Base-by-base conservation (phyloP, 2,888 invertebrate genomes). In the Suillia variegata region DNA sequence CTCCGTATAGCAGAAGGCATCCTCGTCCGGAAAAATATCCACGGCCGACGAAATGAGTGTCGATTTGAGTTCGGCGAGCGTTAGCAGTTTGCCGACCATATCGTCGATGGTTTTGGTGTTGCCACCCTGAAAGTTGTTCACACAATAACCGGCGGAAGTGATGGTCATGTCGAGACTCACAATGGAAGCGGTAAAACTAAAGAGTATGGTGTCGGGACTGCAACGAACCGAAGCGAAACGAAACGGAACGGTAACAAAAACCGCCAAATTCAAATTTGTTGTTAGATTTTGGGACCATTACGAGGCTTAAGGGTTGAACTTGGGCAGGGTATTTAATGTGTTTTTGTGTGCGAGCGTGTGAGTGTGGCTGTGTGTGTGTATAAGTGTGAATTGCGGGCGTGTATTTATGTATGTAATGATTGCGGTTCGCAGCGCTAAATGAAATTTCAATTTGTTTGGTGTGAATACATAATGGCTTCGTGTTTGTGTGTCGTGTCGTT, bases 11-110 rank as follows among this genome's bases (percentile, higher is more conserved):
- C 87, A 87, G 74, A 88, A 88, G 0, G 87, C 89, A 77, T 94
- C 94, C 67, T 87, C 86, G 54, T 89, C 89, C 0, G 94, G 94
- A 75, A 94, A 94, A 61, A 94, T 85, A 72, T 94, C 93, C 57
- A 93, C 88, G 0, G 93, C 92, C 0, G 89, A 88, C 2, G 85
- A 85, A 5, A 87, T 85, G 4, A 82, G 69, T 6, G 70, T 75
- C 26, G 75, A 68, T 64, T 77, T 80, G 2, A 82, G 67, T 42
- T 77, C 77, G n/a, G 69, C 56, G 33, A 82, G 62, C 0, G 74
- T 71, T 2, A 79, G 33, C 0, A 74, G 75, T 59, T 73, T 74
- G 15, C 82, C 83, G 51, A 82, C 70, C 70, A 81, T 76, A 2
- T 77, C 75, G 54, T 75, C 80, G 3, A 82, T 70, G 50, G 70